phyloP scores from a whole-genome alignment of 2,888 invertebrate species.

The Blera fallax region DNA sequence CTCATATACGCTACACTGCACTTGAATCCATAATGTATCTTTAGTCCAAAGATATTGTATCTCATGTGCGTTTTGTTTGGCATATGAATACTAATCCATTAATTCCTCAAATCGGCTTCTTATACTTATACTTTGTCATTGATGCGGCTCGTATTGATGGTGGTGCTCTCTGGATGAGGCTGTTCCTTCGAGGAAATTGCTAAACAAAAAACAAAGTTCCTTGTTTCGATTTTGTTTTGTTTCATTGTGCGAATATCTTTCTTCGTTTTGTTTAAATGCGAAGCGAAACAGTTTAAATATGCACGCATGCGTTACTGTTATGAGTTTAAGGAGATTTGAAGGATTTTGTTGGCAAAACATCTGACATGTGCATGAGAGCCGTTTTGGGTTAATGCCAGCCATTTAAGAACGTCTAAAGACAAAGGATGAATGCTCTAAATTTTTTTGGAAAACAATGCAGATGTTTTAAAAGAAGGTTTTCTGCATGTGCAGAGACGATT shows the following conservation, averaged over 20 bases:
- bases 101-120: constrained; percentile 64
- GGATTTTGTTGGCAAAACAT: constrained; percentile 67
- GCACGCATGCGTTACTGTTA: constrained; percentile 23
- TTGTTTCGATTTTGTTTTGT: constrained; percentile 9
- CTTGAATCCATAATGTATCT: constrained; percentile 30
- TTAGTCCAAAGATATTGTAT: background rate
- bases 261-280: constrained; percentile 3
- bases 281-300: constrained; percentile 15
- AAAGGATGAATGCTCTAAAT: constrained; percentile 14
- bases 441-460: constrained; percentile 17
- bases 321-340: constrained; percentile 54
- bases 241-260: constrained; percentile 16
- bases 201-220: background rate
- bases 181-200: constrained; percentile 20
- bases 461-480: background rate
- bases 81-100: constrained; percentile 67
- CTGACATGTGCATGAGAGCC: constrained; percentile 21
- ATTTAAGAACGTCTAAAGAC: background rate
- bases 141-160: background rate
- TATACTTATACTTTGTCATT: background rate
- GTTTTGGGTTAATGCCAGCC: constrained; percentile 8
- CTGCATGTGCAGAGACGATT: too few relatives aligned
- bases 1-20: constrained; percentile 42
- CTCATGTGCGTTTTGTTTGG: constrained; percentile 45
- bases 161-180: background rate